A percentile compares a stretch with the other conserved stretches of the same genome.
Evolutionary conservation across 2,113 vertebrate genomes (phyloP).

Genomic region (Laterallus jamaicensis): DNA sequence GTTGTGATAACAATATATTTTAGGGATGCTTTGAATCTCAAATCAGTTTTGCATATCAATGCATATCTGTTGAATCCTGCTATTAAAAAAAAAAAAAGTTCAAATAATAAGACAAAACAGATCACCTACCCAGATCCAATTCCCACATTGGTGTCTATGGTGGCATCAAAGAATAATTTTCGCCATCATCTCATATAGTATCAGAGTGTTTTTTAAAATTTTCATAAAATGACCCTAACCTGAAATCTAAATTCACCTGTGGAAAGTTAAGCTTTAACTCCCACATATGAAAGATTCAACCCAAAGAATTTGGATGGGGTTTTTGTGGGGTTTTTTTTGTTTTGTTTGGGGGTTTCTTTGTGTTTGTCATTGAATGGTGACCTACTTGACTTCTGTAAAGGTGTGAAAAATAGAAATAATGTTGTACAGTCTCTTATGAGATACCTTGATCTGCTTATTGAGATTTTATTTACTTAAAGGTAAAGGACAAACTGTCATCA

Average conservation of each 20-base stretch:
- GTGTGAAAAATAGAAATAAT: not conserved
- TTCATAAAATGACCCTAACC: not conserved
- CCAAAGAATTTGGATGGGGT: not conserved
- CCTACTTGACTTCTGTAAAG: not conserved
- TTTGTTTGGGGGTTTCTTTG: not conserved
- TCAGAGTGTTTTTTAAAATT: not conserved
- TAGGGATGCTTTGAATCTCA: not conserved
- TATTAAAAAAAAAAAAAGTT: not conserved
- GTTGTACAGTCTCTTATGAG: not conserved
- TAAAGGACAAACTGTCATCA: not conserved
- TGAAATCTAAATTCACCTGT: not conserved
- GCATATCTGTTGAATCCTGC: not conserved
- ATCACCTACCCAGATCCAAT: not conserved
- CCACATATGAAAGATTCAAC: not conserved
- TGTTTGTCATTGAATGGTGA: not conserved
- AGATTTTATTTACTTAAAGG: not conserved
- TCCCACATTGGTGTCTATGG: not conserved
- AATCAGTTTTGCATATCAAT: not conserved
- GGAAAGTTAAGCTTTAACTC: not conserved
- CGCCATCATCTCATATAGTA: not conserved
- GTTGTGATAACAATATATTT: not conserved
- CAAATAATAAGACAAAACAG: not conserved
- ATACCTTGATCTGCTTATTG: not conserved
- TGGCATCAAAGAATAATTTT: not conserved
- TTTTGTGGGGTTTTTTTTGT: too few relatives aligned